Evolutionary conservation across 2,113 vertebrate species (phyloP).

Genomic region (Thalassarche chlororhynchos): DNA sequence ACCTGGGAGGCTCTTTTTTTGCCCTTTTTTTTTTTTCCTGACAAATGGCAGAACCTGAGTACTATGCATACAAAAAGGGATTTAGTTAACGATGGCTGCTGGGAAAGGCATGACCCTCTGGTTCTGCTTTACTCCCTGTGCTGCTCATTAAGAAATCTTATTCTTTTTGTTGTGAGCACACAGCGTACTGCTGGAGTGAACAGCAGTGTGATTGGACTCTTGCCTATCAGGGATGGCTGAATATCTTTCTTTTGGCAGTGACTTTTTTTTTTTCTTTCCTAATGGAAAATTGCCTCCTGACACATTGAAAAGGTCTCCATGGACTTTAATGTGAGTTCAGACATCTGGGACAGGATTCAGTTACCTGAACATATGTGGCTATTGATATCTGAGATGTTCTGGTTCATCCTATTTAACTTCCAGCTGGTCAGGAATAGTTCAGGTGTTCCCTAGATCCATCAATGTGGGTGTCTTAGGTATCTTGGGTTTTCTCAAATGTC

Average conservation of each 20-base stretch:
- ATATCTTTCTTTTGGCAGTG: neutral
- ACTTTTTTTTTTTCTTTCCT: neutral
- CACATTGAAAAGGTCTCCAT: neutral
- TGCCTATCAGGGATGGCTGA: neutral
- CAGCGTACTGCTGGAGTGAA: neutral
- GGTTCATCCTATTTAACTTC: neutral
- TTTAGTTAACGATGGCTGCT: neutral
- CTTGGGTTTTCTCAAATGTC: neutral
- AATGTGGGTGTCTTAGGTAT: neutral
- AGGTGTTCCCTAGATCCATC: neutral
- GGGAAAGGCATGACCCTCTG: neutral
- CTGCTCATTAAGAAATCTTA: neutral
- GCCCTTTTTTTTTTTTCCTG: neutral
- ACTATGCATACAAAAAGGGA: neutral
- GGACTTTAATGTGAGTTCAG: neutral
- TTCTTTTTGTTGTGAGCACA: neutral
- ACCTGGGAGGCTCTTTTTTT: neutral
- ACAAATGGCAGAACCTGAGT: neutral
- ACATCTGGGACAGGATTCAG: neutral
- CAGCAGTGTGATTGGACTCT: neutral
- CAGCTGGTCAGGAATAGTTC: neutral
- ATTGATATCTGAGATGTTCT: neutral
- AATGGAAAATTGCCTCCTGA: neutral
- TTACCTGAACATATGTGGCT: neutral
- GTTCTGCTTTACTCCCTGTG: neutral